Conservation (phyloP, 2,888 invertebrate genomes). For the Dione vanillae region DNA sequence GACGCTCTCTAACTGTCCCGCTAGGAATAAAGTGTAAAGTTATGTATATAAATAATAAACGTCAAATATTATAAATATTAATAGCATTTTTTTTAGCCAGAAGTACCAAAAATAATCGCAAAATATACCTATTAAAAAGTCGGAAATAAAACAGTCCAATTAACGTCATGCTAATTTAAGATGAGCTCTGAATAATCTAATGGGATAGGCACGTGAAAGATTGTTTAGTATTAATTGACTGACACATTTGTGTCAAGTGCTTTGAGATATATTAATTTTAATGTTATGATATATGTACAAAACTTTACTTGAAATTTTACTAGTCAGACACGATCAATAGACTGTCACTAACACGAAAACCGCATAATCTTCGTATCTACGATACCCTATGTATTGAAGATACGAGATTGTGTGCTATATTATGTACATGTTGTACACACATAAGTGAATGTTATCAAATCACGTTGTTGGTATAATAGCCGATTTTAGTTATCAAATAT, state of each 20-base stretch:
- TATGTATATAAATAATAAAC: too few species aligned
- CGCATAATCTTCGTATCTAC: not conserved
- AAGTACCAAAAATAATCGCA: not conserved
- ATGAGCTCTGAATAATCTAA: not conserved
- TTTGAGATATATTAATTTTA: too few species aligned
- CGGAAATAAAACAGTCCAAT: slow-evolving; percentile 16
- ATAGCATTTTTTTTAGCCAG: not conserved
- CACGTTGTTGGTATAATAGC: too few species aligned
- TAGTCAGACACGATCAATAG: not conserved
- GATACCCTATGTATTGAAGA: too few species aligned
- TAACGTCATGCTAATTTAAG: not conserved
- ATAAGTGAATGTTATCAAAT: too few species aligned
- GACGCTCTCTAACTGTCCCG: too few species aligned
- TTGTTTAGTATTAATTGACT: not conserved
- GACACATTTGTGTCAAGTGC: not conserved
- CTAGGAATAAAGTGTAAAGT: too few species aligned
- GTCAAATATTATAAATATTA: too few species aligned
- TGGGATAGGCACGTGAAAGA: not conserved
- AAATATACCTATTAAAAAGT: not conserved
- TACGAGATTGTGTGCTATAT: too few species aligned
- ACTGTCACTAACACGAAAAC: not conserved
- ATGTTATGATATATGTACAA: not conserved
- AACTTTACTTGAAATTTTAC: not conserved
- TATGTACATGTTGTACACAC: too few species aligned
- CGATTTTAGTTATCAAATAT: too few species aligned